Evolutionary conservation across 2,113 vertebrate genomes (phyloP), one percentile per base, ranked within the genome.

Genomic region (Vidua macroura): DNA sequence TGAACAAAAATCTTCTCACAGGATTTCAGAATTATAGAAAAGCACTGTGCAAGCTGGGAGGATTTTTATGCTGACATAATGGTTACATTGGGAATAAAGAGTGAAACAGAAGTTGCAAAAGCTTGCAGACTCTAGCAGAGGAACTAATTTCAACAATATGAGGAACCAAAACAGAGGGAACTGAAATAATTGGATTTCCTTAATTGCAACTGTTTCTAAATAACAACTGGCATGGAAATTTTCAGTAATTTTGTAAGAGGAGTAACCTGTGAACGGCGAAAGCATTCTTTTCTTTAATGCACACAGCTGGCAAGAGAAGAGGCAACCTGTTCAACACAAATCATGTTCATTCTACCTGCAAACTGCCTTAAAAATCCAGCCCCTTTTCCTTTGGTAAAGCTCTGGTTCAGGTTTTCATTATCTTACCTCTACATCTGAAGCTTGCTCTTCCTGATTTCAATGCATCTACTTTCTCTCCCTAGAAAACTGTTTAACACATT

Each of bases 151-250:
- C 33, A 83, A 74, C 67, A 67, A 5, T 19, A 77, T 64, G 68
- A 90, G 68, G 83, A 93, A 95, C 18, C 43, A 66, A 96, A 90
- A 48, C 21, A 59, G 30, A 90, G 51, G 33, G 39, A 95, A 92
- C 55, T 22, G 55, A 96, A 89, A 94, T 90, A 90, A 83, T 76
- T 80, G 51, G 62, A 69, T 91, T 49, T 85, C 43, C 68, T 83
- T 86, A 62, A 74, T 80, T 92, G 75, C 51, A 83, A 39, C 49
- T 35, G 51, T 83, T 83, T 86, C 75, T 88, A 74, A 94, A 90
- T 66, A 93, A 88, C 0, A 0, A 43, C 51, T 59, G 43, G 27
- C 59, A 74, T 67, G 18, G 63, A 83, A 92, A 77, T 4, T 24
- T 76, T 92, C 55, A 51, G 70, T 83, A 55, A 90, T 88, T 93